Percentiles rank a stretch among this genome's conserved stretches.
Evolutionary conservation across 1,140 invertebrate species (phyloP).

Genomic region (Hesperophylax magnus): DNA sequence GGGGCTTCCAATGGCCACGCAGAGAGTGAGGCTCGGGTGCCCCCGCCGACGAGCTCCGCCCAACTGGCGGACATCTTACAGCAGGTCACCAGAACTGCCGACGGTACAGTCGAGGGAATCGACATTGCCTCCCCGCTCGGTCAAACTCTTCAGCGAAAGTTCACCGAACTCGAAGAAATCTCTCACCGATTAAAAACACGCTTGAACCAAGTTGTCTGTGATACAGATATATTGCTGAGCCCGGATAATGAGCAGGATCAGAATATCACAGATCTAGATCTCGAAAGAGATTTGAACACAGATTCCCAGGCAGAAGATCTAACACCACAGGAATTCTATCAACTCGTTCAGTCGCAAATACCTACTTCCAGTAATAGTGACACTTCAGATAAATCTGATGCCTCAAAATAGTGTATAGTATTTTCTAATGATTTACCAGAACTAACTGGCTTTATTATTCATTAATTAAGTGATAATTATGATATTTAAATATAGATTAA

Average conservation of each 20-base stretch:
- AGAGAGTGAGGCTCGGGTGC: slow-evolving; percentile 54
- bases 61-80: slow-evolving; percentile 66
- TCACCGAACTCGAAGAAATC: slow-evolving; percentile 69
- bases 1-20: slow-evolving; percentile 22
- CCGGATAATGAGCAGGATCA: slow-evolving; percentile 61
- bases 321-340: slow-evolving; percentile 54
- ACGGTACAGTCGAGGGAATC: slow-evolving; percentile 67
- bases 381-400: slow-evolving; percentile 47
- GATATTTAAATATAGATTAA: neutral
- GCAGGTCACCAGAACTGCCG: slow-evolving; percentile 62
- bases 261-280: slow-evolving; percentile 43
- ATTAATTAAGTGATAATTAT: neutral
- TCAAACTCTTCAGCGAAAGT: slow-evolving; percentile 68
- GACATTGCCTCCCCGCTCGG: slow-evolving; percentile 68
- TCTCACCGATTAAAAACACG: slow-evolving; percentile 68
- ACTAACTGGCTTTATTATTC: neutral
- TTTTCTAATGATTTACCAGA: slow-evolving; percentile 1
- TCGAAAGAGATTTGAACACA: slow-evolving; percentile 56
- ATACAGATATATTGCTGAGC: slow-evolving; percentile 68
- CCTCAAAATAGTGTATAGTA: slow-evolving; percentile 50
- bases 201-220: slow-evolving; percentile 68
- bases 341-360: slow-evolving; percentile 48
- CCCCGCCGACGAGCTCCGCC: slow-evolving; percentile 60
- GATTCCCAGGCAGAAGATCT: slow-evolving; percentile 55
- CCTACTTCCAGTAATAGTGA: slow-evolving; percentile 26